Evolutionary conservation across 2,888 invertebrate genomes (phyloP), one percentile per base, ranked within the genome.

Genomic region (Gari tellinella): DNA sequence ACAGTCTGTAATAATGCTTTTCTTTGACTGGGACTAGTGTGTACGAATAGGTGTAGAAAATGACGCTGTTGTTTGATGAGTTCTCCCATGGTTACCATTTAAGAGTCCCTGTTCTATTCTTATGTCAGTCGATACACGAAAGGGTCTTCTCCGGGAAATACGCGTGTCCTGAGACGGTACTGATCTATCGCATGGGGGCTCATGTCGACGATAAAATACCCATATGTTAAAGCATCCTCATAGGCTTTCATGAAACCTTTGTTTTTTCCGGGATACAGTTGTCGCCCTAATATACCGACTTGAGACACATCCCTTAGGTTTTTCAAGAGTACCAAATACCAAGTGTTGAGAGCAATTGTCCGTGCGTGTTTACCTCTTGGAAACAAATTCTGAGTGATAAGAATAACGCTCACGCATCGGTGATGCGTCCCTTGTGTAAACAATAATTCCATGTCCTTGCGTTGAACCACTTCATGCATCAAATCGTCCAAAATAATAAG

Each of bases 361-460:
- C 65, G 49, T 31, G 62, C 62, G 38, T 49, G 57, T 46, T 58
- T 53, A 1, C 57, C 45, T 56, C 31, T n/a, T 2, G 25, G 48
- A 49, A 17, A 60, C 7, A 60, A 23, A 25, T 61, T 61, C 51
- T 61, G 61, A 12, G 40, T 41, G 14, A 61, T 38, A n/a, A 51
- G 38, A 17, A 61, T 61, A 1, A 61, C 61, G n/a, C 23, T 25
- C 8, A 68, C 43, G 10, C 57, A 17, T 62, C 26, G 53, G 17
- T 72, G 66, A 26, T 72, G 72, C 0, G 51, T 52, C 8, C 72
- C 65, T 21, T 57, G 72, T 2, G 65, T 65, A 21, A 65, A 65
- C n/a, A 65, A n/a, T 15, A 65, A 40, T 19, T 67, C 60, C 53
- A 60, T 67, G n/a, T 67, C 53, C 19, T 45, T 48, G 41, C 38